A percentile compares a stretch with the other conserved stretches of the same genome.
phyloP scores from a whole-genome alignment of 2,113 vertebrate species.

The Cygnus atratus region DNA sequence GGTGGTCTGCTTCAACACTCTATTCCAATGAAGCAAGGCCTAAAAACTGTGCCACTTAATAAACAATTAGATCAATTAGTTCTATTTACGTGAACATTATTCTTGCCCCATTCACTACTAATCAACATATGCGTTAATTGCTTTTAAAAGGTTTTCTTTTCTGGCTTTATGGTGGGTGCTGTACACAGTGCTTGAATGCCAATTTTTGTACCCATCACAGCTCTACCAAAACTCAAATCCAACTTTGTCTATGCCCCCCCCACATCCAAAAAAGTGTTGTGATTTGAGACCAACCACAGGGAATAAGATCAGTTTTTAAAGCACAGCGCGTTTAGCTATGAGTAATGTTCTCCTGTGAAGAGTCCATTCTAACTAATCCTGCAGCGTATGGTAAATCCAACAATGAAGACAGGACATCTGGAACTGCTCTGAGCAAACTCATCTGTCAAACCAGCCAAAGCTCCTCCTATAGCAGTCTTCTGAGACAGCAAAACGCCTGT shows the following conservation, averaged over 20 bases:
- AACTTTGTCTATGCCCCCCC: neutral
- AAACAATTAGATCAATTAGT: neutral
- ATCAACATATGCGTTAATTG: neutral
- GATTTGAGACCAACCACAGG: constrained; percentile 7
- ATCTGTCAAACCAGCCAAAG: neutral
- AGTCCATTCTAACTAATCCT: neutral
- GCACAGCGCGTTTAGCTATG: neutral
- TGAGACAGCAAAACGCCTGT: neutral
- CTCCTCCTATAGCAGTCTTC: neutral
- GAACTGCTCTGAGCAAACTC: neutral
- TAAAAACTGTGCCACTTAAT: neutral
- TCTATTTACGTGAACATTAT: neutral
- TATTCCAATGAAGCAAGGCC: neutral
- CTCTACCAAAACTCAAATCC: neutral
- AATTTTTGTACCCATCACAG: neutral
- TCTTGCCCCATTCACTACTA: neutral
- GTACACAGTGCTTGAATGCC: neutral
- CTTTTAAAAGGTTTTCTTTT: neutral
- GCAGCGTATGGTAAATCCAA: neutral
- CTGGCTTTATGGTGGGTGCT: neutral
- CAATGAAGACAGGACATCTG: neutral
- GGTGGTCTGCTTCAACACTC: fast-evolving
- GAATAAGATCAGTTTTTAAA: neutral
- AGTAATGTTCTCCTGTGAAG: neutral
- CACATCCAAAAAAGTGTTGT: neutral